These are phyloP conservation scores for Formicarius rufipectus DNA, from an alignment of 2,113 vertebrate species.

Conservation along the genomic window DNA sequence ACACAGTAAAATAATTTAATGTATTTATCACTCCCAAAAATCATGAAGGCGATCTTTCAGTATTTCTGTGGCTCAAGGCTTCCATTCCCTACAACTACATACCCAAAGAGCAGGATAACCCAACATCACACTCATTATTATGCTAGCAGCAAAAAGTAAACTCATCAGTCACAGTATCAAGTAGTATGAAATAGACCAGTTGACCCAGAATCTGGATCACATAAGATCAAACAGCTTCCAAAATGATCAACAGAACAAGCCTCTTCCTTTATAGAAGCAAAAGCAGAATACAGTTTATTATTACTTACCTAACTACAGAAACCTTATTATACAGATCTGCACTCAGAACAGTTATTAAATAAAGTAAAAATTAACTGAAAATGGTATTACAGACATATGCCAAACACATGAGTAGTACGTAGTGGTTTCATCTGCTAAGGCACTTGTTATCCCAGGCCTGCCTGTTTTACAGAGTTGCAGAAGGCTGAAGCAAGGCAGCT, in stretches of 20 bases:
- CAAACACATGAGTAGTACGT: not conserved
- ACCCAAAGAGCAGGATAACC: not conserved
- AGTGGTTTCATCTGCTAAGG: not conserved
- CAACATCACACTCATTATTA: not conserved
- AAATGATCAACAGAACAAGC: not conserved
- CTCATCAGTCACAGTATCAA: not conserved
- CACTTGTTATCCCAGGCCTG: not conserved
- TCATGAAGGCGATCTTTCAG: not conserved
- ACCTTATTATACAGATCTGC: not conserved
- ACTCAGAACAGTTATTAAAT: not conserved
- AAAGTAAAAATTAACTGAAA: not conserved
- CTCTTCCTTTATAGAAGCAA: not conserved
- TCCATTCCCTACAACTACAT: not conserved
- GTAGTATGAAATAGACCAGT: not conserved
- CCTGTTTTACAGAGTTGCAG: not conserved
- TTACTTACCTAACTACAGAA: not conserved
- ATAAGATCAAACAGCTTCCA: not conserved
- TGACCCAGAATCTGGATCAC: not conserved
- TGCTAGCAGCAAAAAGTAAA: not conserved
- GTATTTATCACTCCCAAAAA: not conserved
- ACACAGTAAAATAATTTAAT: not conserved
- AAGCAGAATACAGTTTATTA: not conserved
- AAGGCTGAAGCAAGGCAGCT: not conserved
- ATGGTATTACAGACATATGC: not conserved
- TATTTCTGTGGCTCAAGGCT: not conserved